Base-by-base conservation (phyloP, 2,113 vertebrate species). In the Ellobius talpinus region DNA sequence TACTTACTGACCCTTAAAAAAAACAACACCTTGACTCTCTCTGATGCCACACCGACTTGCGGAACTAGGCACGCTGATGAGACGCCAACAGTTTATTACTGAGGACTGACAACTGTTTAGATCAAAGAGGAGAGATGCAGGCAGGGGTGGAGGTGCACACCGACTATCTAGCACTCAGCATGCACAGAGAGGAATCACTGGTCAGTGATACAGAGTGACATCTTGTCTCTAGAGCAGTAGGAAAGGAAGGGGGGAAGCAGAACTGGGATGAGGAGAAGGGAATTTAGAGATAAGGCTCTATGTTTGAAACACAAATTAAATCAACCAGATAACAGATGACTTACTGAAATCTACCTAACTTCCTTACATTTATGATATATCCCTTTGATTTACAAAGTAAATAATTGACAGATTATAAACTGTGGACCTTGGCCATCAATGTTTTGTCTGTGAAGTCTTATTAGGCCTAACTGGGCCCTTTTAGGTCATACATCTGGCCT, bases 291-390 rank as follows among this genome's bases (percentile, higher is more conserved):
- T 9, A 36, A 95, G 87, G 81, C 9, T 65, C 11, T 45, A 84
- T 13, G 84, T 73, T 81, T 65, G 92, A 93, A 96, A 61, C 45
- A 65, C 90, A 94, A 97, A 91, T 50, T 90, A 93, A 97, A 96
- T 72, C 29, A 23, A 65, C 74, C 26, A 90, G 36, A 66, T 81
- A 74, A 7, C 39, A 94, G 96, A 42, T 63, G 55, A 95, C 16
- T 84, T 90, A 19, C 12, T 52, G 42, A 91, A 55, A 70, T 65
- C 82, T 91, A 94, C 5, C 76, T 31, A 87, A 87, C 21, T 76
- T 52, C 24, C 65, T 96, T 91, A 14, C 45, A 52, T 66, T 96
- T 88, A 70, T 39, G 85, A 76, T 55, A 79, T 3, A 73, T 58
- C 86, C 45, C 66, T 95, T 90, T 82, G 66, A 42, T 74, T 97